Percentiles rank a stretch among this genome's conserved stretches.
Conservation (phyloP, 2,113 vertebrate species). For the Redunca redunca region DNA sequence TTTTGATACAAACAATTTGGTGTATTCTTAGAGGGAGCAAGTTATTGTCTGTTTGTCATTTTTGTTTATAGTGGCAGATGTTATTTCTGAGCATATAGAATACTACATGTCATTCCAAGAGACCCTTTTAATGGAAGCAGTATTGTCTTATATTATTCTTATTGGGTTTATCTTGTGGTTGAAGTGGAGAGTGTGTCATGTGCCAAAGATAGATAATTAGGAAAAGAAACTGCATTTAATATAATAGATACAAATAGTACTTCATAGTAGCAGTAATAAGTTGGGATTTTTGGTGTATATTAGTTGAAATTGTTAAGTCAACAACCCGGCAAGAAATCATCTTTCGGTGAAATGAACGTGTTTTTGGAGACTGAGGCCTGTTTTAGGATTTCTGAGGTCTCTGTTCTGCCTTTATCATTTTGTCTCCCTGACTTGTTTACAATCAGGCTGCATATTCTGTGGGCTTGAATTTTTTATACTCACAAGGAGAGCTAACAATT, state of each 20-base stretch:
- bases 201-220: not conserved
- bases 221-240: not conserved
- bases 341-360: not conserved
- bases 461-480: not conserved
- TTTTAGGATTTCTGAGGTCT: not conserved
- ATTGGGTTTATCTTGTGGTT: not conserved
- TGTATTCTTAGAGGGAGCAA: accelerated
- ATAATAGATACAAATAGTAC: not conserved
- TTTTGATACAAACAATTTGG: not conserved
- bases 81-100: not conserved
- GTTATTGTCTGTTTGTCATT: not conserved
- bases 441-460: not conserved
- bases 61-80: not conserved
- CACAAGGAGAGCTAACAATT: not conserved
- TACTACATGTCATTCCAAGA: not conserved
- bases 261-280: not conserved
- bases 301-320: not conserved
- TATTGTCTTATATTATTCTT: not conserved
- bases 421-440: not conserved
- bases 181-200: not conserved
- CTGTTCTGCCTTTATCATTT: not conserved
- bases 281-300: not conserved
- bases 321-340: not conserved
- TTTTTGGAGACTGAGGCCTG: not conserved
- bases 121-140: not conserved